Base-by-base conservation (phyloP, 1,140 invertebrate genomes). In the Maconellicoccus hirsutus region DNA sequence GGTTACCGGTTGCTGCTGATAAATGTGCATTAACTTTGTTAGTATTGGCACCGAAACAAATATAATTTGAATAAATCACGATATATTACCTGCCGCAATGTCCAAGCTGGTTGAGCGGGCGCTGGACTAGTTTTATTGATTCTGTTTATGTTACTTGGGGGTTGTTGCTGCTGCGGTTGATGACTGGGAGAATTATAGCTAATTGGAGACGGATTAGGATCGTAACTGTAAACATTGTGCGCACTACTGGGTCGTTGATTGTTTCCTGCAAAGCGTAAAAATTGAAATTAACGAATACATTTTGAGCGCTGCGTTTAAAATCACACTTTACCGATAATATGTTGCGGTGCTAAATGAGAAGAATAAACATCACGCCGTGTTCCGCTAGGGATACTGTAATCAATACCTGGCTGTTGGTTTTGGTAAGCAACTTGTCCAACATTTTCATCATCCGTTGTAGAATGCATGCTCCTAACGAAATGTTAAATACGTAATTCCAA, bases 151-250 rank as follows among this genome's bases (percentile, higher is more conserved):
- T 52, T 52, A 52, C 42, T 52, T 77, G 69, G 85, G 82, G 16
- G 83, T 76, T 72, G 78, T 73, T 73, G 83, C 16, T 42, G 59
- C 61, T 71, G 70, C 23, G 70, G 70, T 2, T 38, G 80, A 71
- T 79, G 77, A 6, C 76, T 78, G 0, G 79, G 77, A 6, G 78
- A 77, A 39, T 77, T 77, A 73, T 78, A 75, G 38, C 72, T 73
- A 59, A 74, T 84, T 0, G 87, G 87, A 0, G 87, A 88, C 59
- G 86, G 84, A 66, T 85, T 87, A 8, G 86, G 82, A 75, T 89
- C 88, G 72, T 89, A 89, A 63, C 82, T 83, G 75, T 88, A 89
- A 2, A 86, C 85, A 74, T 87, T 86, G 77, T 89, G 87, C 16
- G 85, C 83, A 72, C 86, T 88, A 59, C 83, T 83, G 21, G 88